Evolutionary conservation across 2,888 invertebrate species (phyloP).

Genomic region (Brenthis daphne): DNA sequence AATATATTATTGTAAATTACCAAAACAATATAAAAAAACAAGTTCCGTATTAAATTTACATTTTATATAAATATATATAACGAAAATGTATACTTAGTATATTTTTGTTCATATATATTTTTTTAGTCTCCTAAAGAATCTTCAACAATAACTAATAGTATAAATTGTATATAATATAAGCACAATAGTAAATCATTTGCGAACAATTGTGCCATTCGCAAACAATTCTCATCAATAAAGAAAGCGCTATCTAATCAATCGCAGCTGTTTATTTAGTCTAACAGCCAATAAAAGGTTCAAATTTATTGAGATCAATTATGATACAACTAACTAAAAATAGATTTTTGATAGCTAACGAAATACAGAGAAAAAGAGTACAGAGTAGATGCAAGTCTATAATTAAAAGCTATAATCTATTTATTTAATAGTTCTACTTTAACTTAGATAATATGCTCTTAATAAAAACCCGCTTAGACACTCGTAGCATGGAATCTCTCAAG

Average conservation of each 20-base stretch:
- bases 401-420: too few relatives aligned
- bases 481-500: too few relatives aligned
- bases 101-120: not conserved
- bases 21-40: too few relatives aligned
- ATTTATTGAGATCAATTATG: constrained; percentile 9
- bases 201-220: constrained; percentile 20
- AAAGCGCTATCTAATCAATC: constrained; percentile 23
- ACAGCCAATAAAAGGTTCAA: constrained; percentile 14
- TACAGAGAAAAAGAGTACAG: not conserved
- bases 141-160: constrained; percentile 4
- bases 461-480: too few relatives aligned
- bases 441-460: too few relatives aligned
- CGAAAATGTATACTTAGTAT: not conserved
- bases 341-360: too few relatives aligned
- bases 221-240: constrained; percentile 29
- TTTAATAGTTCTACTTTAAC: too few relatives aligned
- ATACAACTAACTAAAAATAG: not conserved
- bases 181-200: constrained; percentile 18
- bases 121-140: not conserved
- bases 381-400: too few relatives aligned
- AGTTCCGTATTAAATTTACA: not conserved
- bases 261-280: constrained; percentile 19
- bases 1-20: too few relatives aligned
- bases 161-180: constrained; percentile 11
- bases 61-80: constrained; percentile 1